A percentile compares a stretch with the other conserved stretches of the same genome.
phyloP scores from a whole-genome alignment of 2,113 vertebrate species.

The Motacilla alba region DNA sequence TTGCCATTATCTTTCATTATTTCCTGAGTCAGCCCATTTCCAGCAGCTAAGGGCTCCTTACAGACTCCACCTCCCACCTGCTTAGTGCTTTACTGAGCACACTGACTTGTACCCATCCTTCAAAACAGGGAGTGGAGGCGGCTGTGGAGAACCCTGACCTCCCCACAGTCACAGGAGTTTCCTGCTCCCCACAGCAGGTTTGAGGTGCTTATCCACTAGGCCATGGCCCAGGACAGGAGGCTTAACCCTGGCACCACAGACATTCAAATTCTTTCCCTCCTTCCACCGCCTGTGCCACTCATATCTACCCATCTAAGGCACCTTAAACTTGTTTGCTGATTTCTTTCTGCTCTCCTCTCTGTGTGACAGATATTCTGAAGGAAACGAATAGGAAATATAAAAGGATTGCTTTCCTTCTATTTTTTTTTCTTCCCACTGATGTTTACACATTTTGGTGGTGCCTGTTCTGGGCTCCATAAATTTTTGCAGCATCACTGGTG shows the following conservation, averaged over 20 bases:
- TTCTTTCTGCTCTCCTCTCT: neutral
- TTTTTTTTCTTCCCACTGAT: neutral
- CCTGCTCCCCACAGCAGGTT: neutral
- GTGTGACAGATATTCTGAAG: neutral
- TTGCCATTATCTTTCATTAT: neutral
- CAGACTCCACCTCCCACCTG: neutral
- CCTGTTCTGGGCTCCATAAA: neutral
- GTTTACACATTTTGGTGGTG: neutral
- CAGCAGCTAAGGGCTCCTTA: neutral
- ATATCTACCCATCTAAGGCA: neutral
- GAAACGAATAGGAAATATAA: neutral
- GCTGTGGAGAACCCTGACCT: fast-evolving
- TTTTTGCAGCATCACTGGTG: neutral
- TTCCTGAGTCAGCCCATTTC: neutral
- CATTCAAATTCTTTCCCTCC: neutral
- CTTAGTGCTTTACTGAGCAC: neutral
- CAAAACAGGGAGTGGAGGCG: neutral
- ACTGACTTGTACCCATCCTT: neutral
- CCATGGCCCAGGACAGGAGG: neutral
- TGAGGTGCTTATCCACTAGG: neutral
- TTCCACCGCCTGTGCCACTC: fast-evolving
- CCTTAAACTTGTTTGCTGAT: neutral
- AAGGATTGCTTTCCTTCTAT: neutral
- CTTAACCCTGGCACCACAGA: neutral
- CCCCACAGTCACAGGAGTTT: fast-evolving